Base-by-base conservation (phyloP, 1,140 invertebrate genomes). In the Sweltsa coloradensis region DNA sequence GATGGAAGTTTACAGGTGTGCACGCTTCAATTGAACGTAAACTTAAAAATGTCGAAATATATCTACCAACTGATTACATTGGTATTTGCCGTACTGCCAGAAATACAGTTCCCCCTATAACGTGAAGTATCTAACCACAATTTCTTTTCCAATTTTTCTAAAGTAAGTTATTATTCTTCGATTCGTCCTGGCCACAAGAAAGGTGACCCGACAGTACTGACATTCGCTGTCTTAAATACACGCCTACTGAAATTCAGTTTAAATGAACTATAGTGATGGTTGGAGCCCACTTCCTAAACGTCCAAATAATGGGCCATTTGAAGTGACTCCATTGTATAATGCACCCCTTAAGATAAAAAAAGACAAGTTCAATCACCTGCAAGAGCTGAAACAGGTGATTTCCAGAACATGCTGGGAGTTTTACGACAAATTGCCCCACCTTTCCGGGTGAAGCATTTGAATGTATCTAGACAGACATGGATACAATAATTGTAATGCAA, bases 1-100 rank as follows among this genome's bases (percentile, higher is more conserved):
- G 42, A 64, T 62, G 55, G 62, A 63, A 45, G 45, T 39, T 34
- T 61, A 64, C 46, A 52, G n/a, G 50, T 27, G 52, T n/a, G n/a
- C n/a, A n/a, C n/a, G n/a, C n/a, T 62, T 0, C 59, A 62, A 47
- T 45, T 40, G 5, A 25, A 14, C 41, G 23, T 5, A 19, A 24
- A 31, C 11, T 37, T 9, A 37, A 27, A 45, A 50, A 46, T 26
- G 42, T 11, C 11, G 14, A 46, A 16, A 52, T 52, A 42, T 34
- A 39, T 22, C 22, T 41, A 9, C 48, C 42, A 27, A 25, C 14
- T 31, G 51, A 49, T 37, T 53, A 51, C 34, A 19, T 29, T 21
- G 27, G 39, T 5, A 39, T 53, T 36, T 43, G 23, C 27, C 26
- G 21, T 9, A 34, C 24, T 11, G 42, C 41, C 7, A 23, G 49